Conservation (phyloP, 2,797 vertebrate genomes). For the Parauchenoglanis ngamensis region DNA sequence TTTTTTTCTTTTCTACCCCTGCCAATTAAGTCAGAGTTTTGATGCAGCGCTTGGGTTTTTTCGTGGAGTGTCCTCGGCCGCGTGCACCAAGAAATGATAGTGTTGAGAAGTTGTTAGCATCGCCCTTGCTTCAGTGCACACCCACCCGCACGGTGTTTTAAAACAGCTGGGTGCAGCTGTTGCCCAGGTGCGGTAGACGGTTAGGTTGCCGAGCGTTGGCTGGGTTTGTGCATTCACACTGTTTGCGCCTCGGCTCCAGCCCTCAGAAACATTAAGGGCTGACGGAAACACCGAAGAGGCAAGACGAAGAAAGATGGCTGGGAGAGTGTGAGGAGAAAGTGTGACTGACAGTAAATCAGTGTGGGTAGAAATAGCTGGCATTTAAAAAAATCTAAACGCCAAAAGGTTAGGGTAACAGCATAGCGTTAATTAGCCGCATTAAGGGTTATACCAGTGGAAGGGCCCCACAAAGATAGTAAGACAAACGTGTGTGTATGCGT, state of each 20-base stretch:
- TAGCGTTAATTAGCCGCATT: background rate
- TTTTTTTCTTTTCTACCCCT: background rate
- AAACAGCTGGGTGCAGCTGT: background rate
- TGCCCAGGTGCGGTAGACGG: background rate
- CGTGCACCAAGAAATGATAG: constrained; percentile 25
- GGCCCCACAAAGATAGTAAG: background rate
- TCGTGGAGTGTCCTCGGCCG: background rate
- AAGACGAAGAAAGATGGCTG: constrained; percentile 16
- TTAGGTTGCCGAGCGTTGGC: background rate
- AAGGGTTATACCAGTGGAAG: background rate
- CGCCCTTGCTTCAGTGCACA: constrained; percentile 23
- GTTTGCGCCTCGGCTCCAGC: constrained; percentile 8
- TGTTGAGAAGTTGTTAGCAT: constrained; percentile 26
- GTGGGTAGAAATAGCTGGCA: background rate
- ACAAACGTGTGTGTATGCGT: background rate
- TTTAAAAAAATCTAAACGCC: background rate
- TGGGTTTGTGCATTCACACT: background rate
- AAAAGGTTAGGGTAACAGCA: background rate
- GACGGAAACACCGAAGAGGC: constrained; percentile 6
- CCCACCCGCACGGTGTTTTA: background rate
- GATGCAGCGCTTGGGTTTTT: constrained; percentile 7
- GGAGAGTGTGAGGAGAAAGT: background rate
- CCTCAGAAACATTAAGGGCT: background rate
- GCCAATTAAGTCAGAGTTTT: constrained; percentile 5
- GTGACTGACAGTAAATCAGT: constrained; percentile 8